A percentile compares a stretch with the other conserved stretches of the same genome.
Conservation (phyloP, 2,797 vertebrate species). For the Pseudomugil tenellus region DNA sequence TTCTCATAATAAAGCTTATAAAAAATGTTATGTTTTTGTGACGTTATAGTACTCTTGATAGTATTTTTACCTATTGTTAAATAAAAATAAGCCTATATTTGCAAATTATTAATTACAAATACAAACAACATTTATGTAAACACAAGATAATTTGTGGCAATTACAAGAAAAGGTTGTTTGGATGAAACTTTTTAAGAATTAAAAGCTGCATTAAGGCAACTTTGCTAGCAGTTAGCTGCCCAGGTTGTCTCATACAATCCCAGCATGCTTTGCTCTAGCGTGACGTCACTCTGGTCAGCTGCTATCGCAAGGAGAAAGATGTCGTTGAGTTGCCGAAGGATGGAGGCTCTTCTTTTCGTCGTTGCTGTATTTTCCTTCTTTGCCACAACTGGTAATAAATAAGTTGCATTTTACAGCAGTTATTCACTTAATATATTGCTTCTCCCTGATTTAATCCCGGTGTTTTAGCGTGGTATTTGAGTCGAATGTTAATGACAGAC, state of each 20-base stretch:
- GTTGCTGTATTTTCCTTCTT: conserved; percentile 42
- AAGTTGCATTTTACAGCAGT: fast-evolving
- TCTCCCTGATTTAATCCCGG: background rate
- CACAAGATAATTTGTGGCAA: too few relatives aligned
- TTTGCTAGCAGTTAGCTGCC: background rate
- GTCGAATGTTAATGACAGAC: background rate
- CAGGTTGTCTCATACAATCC: background rate
- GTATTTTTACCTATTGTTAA: too few relatives aligned
- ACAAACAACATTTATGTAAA: too few relatives aligned
- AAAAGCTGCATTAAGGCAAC: too few relatives aligned
- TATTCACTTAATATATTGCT: fast-evolving
- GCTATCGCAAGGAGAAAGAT: conserved; percentile 55
- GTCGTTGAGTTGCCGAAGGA: conserved; percentile 59
- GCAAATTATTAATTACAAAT: too few relatives aligned
- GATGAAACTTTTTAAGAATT: too few relatives aligned
- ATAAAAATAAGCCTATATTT: too few relatives aligned
- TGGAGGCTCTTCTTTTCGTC: conserved; percentile 55
- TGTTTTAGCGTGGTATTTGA: fast-evolving
- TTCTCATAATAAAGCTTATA: too few relatives aligned
- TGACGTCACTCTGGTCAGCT: conserved; percentile 53
- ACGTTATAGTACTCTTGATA: too few relatives aligned
- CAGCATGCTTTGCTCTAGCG: conserved; percentile 1
- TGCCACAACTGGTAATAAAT: conserved; percentile 56
- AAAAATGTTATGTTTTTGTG: too few relatives aligned
- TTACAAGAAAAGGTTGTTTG: too few relatives aligned